These are phyloP conservation scores for Psilopsiagon aymara DNA, from an alignment of 2,113 vertebrate genomes.

Conservation along the genomic window DNA sequence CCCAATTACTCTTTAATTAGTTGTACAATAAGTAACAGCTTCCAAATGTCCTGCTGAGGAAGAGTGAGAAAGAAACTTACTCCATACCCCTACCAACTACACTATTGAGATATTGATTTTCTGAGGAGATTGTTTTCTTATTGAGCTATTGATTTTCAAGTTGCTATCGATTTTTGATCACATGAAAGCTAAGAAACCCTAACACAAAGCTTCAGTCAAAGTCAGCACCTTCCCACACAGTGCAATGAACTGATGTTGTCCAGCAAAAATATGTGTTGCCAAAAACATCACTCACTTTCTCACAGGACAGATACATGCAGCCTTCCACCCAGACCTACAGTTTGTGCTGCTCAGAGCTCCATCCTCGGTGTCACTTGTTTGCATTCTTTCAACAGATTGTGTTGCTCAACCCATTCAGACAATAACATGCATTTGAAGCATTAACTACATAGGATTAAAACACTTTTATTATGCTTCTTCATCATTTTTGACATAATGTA, in stretches of 20 bases:
- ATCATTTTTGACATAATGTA: background rate
- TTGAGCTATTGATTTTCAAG: background rate
- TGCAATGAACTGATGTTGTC: background rate
- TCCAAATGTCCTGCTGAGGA: background rate
- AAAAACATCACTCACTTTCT: background rate
- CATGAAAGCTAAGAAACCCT: background rate
- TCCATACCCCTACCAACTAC: background rate
- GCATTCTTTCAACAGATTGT: background rate
- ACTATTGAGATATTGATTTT: background rate
- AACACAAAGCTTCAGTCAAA: background rate
- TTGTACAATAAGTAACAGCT: background rate
- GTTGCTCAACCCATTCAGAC: conserved; percentile 6
- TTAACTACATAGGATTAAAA: background rate
- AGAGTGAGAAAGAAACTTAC: background rate
- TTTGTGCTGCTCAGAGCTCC: background rate
- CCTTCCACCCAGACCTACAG: background rate
- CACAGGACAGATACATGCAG: background rate
- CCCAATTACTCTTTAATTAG: background rate
- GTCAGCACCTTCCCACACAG: background rate
- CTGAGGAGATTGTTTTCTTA: background rate
- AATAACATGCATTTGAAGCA: background rate
- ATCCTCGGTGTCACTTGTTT: background rate
- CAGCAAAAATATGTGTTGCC: background rate
- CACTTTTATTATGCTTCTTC: conserved; percentile 8
- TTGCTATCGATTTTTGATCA: background rate